Conservation (phyloP, 2,888 invertebrate genomes). For the Agriopis marginaria region DNA sequence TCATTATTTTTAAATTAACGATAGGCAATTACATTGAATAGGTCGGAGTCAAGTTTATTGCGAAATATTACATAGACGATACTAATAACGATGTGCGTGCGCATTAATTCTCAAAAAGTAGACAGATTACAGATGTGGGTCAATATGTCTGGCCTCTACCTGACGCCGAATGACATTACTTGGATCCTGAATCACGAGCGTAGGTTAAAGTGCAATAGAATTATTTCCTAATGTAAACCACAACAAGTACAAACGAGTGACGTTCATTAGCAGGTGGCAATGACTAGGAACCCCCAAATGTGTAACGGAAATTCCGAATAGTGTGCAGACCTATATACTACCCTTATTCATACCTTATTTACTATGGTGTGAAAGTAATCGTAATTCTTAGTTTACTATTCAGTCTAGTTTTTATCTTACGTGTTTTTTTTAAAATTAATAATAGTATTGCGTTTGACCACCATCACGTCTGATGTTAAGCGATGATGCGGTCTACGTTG, state of each 20-base stretch:
- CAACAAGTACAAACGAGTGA: constrained; percentile 1
- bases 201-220: constrained; percentile 8
- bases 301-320: constrained; percentile 5
- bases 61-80: constrained; percentile 10
- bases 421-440: no score
- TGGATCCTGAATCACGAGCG: constrained; percentile 13
- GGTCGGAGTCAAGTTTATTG: background rate
- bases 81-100: constrained; percentile 11
- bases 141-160: background rate
- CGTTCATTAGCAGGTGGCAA: constrained; percentile 7
- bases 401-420: background rate
- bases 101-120: constrained; percentile 7
- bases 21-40: constrained; percentile 1
- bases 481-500: no score
- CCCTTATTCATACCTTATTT: background rate
- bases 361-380: background rate
- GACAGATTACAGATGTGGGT: background rate
- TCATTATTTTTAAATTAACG: constrained; percentile 11
- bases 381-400: background rate
- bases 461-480: no score
- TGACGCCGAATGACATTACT: constrained; percentile 6
- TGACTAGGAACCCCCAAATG: constrained; percentile 12
- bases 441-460: no score
- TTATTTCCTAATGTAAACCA: constrained; percentile 4
- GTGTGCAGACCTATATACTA: background rate